A percentile compares a stretch with the other conserved stretches of the same genome.
Conservation (phyloP, 2,888 invertebrate species). For the Rhopalosiphum nymphaeae region DNA sequence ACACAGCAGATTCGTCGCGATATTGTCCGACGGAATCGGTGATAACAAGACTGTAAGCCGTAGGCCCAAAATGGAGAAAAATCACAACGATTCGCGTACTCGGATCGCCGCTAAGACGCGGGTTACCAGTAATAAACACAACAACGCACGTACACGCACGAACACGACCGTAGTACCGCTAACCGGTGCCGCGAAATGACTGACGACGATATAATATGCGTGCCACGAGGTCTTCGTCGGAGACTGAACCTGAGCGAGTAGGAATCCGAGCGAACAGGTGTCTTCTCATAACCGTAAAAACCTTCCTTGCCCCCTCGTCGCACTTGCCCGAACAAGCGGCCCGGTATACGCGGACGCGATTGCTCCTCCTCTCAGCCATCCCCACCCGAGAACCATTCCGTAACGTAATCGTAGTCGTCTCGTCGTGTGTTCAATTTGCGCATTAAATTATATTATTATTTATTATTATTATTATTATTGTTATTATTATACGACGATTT, state of each 20-base stretch:
- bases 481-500: not conserved
- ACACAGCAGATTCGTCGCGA: not conserved
- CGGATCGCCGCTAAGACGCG: not conserved
- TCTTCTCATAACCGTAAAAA: slow-evolving; percentile 64
- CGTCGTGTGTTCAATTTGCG: not conserved
- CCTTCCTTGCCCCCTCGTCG: slow-evolving; percentile 25
- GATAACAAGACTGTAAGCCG: not conserved
- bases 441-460: not conserved
- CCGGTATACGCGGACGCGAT: not conserved
- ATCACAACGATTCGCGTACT: not conserved
- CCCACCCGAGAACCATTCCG: not conserved
- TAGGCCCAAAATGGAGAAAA: not conserved
- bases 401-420: not conserved
- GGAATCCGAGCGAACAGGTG: slow-evolving; percentile 60
- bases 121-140: not conserved
- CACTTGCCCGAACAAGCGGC: not conserved
- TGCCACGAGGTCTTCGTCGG: slow-evolving; percentile 60
- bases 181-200: slow-evolving; percentile 53
- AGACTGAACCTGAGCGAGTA: slow-evolving; percentile 42
- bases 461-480: slow-evolving; percentile 11
- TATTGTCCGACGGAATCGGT: not conserved
- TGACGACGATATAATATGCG: slow-evolving; percentile 31
- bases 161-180: not conserved
- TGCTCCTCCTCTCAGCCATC: not conserved
- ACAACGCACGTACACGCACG: not conserved